phyloP scores from a whole-genome alignment of 2,888 invertebrate genomes.

The Halictus ligatus region DNA sequence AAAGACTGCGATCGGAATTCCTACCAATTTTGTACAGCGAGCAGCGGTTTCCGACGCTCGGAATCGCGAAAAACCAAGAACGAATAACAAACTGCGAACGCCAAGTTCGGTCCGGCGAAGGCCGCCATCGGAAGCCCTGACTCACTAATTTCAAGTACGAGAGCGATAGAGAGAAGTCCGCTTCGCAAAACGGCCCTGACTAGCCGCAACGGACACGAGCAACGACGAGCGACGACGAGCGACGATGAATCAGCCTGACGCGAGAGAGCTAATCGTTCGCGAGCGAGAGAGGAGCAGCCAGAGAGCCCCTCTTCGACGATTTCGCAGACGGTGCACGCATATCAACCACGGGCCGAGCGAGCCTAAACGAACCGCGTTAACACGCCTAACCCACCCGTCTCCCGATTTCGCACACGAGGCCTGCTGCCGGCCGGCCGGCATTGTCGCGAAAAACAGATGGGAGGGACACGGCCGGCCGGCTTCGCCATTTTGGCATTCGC shows the following conservation, averaged over 20 bases:
- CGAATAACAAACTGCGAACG: not conserved
- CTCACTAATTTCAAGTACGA: slow-evolving; percentile 46
- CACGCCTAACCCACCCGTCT: slow-evolving; percentile 1
- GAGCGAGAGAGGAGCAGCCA: not conserved
- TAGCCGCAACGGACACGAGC: not conserved
- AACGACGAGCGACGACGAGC: not conserved
- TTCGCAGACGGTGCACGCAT: not conserved
- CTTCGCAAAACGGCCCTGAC: slow-evolving; percentile 43
- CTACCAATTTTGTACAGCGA: not conserved
- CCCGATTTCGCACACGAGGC: not conserved
- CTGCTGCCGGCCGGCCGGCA: not conserved
- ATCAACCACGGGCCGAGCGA: not conserved
- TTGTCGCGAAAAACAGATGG: not conserved
- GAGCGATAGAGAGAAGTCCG: slow-evolving; percentile 2
- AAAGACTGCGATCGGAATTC: slow-evolving; percentile 13
- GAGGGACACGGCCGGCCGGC: slow-evolving; percentile 75
- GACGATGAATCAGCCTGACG: slow-evolving; percentile 20
- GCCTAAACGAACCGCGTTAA: not conserved
- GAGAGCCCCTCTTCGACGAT: not conserved
- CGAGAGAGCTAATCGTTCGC: not conserved
- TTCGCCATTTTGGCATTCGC: slow-evolving; percentile 84
- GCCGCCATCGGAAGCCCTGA: slow-evolving; percentile 25
- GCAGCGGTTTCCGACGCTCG: not conserved
- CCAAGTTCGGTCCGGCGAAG: slow-evolving; percentile 31
- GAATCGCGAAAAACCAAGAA: slow-evolving; percentile 9